phyloP scores from a whole-genome alignment of 2,888 invertebrate species.

The Laspeyria flexula region DNA sequence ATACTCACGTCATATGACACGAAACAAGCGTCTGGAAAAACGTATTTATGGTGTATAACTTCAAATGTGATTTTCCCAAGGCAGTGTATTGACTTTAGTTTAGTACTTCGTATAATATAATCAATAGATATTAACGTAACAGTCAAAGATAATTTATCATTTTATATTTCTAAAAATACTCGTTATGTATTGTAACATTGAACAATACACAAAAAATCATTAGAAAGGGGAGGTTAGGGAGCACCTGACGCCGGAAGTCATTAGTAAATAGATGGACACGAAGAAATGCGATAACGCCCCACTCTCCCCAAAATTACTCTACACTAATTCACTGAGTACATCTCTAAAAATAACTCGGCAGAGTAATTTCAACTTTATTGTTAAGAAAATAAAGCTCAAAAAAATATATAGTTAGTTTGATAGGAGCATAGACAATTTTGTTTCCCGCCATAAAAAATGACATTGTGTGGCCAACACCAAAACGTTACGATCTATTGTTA shows the following conservation, averaged over 20 bases:
- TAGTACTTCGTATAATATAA: too few relatives aligned
- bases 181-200: slow-evolving; percentile 41
- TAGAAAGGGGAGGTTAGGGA: slow-evolving; percentile 61
- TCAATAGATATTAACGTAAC: too few relatives aligned
- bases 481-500: slow-evolving; percentile 74
- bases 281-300: slow-evolving; percentile 76
- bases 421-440: slow-evolving; percentile 45
- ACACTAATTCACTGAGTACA: slow-evolving; percentile 42
- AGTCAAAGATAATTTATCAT: neutral
- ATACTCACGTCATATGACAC: too few relatives aligned
- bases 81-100: too few relatives aligned
- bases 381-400: slow-evolving; percentile 19
- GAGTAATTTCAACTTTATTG: slow-evolving; percentile 15
- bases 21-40: too few relatives aligned
- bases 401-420: slow-evolving; percentile 10
- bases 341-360: slow-evolving; percentile 1
- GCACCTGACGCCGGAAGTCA: slow-evolving; percentile 85
- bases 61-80: too few relatives aligned
- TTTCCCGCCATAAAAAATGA: slow-evolving; percentile 69
- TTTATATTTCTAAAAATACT: slow-evolving; percentile 12
- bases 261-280: slow-evolving; percentile 85
- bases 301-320: slow-evolving; percentile 75
- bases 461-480: slow-evolving; percentile 75
- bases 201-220: slow-evolving; percentile 60
- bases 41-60: too few relatives aligned